Base-by-base conservation (phyloP, 92 coral and sea anemone genomes). In the Anthopleura xanthogrammica region DNA sequence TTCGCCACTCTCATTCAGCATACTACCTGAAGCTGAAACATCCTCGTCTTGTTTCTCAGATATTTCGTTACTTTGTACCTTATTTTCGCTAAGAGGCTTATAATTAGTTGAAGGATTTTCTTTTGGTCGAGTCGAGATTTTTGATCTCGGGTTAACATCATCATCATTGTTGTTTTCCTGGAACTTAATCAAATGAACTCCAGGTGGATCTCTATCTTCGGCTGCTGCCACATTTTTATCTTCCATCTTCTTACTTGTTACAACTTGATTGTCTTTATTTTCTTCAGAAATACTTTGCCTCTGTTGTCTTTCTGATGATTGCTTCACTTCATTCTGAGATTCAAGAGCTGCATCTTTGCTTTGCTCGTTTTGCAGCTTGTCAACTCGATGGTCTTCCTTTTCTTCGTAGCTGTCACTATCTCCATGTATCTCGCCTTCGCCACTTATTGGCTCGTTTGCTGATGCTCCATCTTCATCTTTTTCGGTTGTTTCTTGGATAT, bases 81-180 rank as follows among this genome's bases (percentile, higher is more conserved):
- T 7, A 65, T 64, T 5, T 40, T 75, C 12, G 22, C 8, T 52
- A 17, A 19, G 82, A 39, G 65, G 41, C 62, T 65, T 43, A 5
- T 48, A 68, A 24, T 48, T 66, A 22, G 14, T 60, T 16, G 52
- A 41, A 22, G 57, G 84, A 12, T 68, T 43, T 11, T n/a, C 41
- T 41, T 52, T 56, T 52, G 79, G 60, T 52, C 52, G 88, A 13
- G 36, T 23, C 7, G 83, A 29, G 40, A 85, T 85, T 57, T 85
- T 46, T 41, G 88, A 85, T 9, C 88, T 72, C 20, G 88, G 88
- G 52, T 85, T 55, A 52, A 85, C 76, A 0, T 85, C 88, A 23
- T 85, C 88, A 40, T 79, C 79, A 60, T 62, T 7, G 36, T 23
- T 23, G 11, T 70, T 41, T 16, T 78, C 74, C 22, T 73, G 88